phyloP scores from a whole-genome alignment of 2,888 invertebrate species.

The Glomeris marginata region DNA sequence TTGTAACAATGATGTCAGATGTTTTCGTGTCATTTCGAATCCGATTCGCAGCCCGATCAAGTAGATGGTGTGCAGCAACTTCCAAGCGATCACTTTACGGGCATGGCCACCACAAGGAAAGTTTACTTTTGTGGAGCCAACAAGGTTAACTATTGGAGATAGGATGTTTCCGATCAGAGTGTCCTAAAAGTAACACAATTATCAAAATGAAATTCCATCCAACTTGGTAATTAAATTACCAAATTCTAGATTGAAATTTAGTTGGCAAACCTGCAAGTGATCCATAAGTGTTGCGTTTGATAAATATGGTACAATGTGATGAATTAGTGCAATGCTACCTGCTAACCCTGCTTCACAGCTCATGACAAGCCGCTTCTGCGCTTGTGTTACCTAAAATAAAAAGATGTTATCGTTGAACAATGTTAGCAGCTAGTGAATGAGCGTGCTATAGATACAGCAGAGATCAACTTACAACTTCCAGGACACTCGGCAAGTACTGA shows the following conservation, averaged over 20 bases:
- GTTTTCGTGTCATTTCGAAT: slow-evolving; percentile 33
- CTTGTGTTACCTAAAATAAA: slow-evolving; percentile 44
- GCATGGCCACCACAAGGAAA: slow-evolving; percentile 70
- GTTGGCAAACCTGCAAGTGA: slow-evolving; percentile 68
- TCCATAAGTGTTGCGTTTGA: slow-evolving; percentile 75
- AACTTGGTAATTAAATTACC: background rate
- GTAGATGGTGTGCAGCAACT: slow-evolving; percentile 66
- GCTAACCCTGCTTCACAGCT: slow-evolving; percentile 79
- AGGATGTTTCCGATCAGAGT: slow-evolving; percentile 67
- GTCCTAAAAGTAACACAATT: slow-evolving; percentile 43
- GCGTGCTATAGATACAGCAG: background rate
- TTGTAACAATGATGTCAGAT: slow-evolving; percentile 35
- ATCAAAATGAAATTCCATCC: background rate
- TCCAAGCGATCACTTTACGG: slow-evolving; percentile 57
- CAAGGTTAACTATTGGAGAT: slow-evolving; percentile 61
- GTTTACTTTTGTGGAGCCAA: slow-evolving; percentile 58
- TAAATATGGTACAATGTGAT: slow-evolving; percentile 63
- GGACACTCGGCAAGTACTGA: slow-evolving; percentile 80
- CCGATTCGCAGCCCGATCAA: slow-evolving; percentile 40
- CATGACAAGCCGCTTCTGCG: slow-evolving; percentile 60
- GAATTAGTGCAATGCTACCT: slow-evolving; percentile 63
- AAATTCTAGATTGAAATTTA: too few species aligned
- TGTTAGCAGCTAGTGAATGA: background rate
- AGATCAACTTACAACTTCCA: slow-evolving; percentile 42
- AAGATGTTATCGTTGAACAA: background rate